Conservation (phyloP, 2,797 vertebrate genomes). For the Microctenopoma lineatum region DNA sequence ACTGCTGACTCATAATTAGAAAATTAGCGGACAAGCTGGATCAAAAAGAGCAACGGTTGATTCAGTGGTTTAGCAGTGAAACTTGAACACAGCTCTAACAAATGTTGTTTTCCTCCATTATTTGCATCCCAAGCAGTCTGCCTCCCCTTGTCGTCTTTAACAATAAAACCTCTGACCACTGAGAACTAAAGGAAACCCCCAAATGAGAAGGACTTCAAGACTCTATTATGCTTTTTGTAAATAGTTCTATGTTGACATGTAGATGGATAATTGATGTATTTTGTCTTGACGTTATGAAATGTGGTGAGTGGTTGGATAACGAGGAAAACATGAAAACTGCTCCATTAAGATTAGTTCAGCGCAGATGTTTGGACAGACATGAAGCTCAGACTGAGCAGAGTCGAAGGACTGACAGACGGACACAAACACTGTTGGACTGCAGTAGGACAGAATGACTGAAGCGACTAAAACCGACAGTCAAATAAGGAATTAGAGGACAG, state of each 20-base stretch:
- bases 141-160: constrained; percentile 11
- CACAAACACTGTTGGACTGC: constrained; percentile 14
- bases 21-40: constrained; percentile 41
- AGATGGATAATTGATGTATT: constrained; percentile 49
- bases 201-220: constrained; percentile 40
- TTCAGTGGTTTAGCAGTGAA: constrained; percentile 33
- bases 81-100: constrained; percentile 32
- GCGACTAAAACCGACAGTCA: constrained; percentile 17
- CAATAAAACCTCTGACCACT: constrained; percentile 48
- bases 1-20: constrained; percentile 62
- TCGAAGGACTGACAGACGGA: constrained; percentile 10
- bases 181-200: constrained; percentile 46
- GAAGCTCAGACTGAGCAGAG: constrained; percentile 6
- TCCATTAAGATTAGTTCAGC: constrained; percentile 39
- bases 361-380: constrained; percentile 54
- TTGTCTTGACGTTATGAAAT: constrained; percentile 36
- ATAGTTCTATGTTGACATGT: constrained; percentile 40
- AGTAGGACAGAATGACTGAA: neutral
- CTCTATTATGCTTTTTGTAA: constrained; percentile 41
- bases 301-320: constrained; percentile 48
- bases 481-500: neutral
- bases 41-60: constrained; percentile 32
- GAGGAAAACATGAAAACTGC: constrained; percentile 33
- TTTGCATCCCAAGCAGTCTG: constrained; percentile 13
- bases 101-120: constrained; percentile 51